phyloP scores from a whole-genome alignment of 2,888 invertebrate genomes.

The Cantharis nigra region DNA sequence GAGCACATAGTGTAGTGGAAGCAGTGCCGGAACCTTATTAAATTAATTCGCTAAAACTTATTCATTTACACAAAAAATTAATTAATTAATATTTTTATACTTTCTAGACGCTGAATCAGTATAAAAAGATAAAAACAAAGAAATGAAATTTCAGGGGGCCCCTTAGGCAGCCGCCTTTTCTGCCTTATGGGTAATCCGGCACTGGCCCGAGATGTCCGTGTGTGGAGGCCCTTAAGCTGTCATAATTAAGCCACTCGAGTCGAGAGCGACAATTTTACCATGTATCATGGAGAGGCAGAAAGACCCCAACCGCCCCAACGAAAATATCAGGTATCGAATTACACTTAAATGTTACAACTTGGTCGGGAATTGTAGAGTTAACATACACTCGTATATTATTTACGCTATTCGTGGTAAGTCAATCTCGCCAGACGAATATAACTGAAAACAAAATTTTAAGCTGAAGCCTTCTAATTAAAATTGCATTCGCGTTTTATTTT shows the following conservation, averaged over 20 bases:
- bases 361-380: neutral
- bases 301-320: neutral
- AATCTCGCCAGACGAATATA: neutral
- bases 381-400: neutral
- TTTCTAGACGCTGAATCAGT: too few species aligned
- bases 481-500: neutral
- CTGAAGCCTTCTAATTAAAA: neutral
- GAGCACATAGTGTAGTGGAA: too few species aligned
- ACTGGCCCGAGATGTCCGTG: too few species aligned
- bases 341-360: neutral
- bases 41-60: too few species aligned
- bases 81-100: too few species aligned
- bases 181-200: too few species aligned
- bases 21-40: too few species aligned
- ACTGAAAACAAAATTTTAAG: neutral
- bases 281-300: neutral
- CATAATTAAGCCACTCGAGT: neutral
- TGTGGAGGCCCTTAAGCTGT: neutral
- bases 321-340: neutral
- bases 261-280: too few species aligned
- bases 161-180: too few species aligned
- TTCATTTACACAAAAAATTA: too few species aligned
- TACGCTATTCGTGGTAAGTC: neutral
- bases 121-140: too few species aligned
- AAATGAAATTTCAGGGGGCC: too few species aligned